A percentile compares a stretch with the other conserved stretches of the same genome.
Conservation (phyloP, 2,113 vertebrate genomes). For the Tenebrosternarchus preto region DNA sequence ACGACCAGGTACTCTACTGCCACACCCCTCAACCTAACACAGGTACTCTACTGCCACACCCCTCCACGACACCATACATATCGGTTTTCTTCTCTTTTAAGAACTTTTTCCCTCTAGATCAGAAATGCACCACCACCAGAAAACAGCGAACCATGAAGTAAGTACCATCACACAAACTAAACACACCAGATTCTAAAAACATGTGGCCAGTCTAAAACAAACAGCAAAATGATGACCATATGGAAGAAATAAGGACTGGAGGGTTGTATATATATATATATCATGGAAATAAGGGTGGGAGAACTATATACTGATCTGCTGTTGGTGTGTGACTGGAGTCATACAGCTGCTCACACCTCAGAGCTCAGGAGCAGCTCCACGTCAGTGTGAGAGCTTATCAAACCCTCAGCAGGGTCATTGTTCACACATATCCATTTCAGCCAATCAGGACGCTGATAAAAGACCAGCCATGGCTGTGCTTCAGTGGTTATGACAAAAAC, state of each 20-base stretch:
- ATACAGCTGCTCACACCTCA: slow-evolving; percentile 59
- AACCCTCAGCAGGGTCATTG: slow-evolving; percentile 64
- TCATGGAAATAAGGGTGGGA: slow-evolving; percentile 67
- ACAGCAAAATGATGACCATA: slow-evolving; percentile 70
- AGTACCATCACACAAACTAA: background rate
- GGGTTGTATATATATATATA: slow-evolving; percentile 67
- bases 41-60: too few relatives aligned
- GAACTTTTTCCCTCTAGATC: too few relatives aligned
- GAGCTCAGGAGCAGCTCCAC: slow-evolving; percentile 33
- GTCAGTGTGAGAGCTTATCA: slow-evolving; percentile 60
- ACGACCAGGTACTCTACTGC: too few relatives aligned
- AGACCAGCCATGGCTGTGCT: slow-evolving; percentile 39
- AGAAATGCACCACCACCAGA: slow-evolving; percentile 37
- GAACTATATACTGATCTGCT: slow-evolving; percentile 67
- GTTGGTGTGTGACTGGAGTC: slow-evolving; percentile 70
- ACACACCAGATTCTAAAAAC: slow-evolving; percentile 29
- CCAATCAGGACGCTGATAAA: slow-evolving; percentile 24
- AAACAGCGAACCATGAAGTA: background rate
- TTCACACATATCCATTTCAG: slow-evolving; percentile 49
- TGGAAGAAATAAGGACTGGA: slow-evolving; percentile 74
- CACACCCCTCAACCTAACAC: too few relatives aligned
- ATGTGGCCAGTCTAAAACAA: slow-evolving; percentile 22
- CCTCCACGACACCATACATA: too few relatives aligned
- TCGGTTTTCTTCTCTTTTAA: too few relatives aligned
- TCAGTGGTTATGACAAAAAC: slow-evolving; percentile 17